phyloP scores from a whole-genome alignment of 2,113 vertebrate genomes.

The Neolamprologus sp. region DNA sequence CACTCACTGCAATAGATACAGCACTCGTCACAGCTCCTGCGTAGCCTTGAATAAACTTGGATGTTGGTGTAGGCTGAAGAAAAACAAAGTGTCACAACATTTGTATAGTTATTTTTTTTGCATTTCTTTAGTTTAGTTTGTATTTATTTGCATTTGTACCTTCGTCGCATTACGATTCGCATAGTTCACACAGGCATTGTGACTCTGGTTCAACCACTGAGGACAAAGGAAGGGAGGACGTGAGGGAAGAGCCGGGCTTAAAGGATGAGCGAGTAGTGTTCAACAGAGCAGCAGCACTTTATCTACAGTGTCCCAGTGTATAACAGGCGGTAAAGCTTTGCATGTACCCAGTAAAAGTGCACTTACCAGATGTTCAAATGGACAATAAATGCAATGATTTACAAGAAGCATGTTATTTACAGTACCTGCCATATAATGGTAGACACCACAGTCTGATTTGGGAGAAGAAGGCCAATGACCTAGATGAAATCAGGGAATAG shows the following conservation, averaged over 20 bases:
- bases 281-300: not conserved
- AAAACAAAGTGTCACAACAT: not conserved
- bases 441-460: constrained; percentile 93
- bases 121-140: not conserved
- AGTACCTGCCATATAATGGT: constrained; percentile 98
- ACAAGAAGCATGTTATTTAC: not conserved
- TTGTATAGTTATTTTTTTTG: fast-evolving
- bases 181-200: constrained; percentile 97
- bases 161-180: constrained; percentile 97
- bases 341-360: not conserved
- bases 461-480: constrained; percentile 96
- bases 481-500: constrained; percentile 64
- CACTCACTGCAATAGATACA: constrained; percentile 93
- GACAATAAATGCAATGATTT: constrained; percentile 22
- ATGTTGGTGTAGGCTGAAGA: constrained; percentile 83
- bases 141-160: constrained; percentile 60
- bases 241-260: not conserved
- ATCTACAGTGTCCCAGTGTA: not conserved
- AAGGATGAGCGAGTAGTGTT: not conserved
- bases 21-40: constrained; percentile 92
- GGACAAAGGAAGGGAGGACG: not conserved
- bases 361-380: not conserved
- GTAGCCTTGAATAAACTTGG: constrained; percentile 95
- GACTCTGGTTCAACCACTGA: constrained; percentile 98
- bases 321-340: not conserved